Base-by-base conservation (phyloP, 1,140 invertebrate genomes). In the Macrobrachium rosenbergii region DNA sequence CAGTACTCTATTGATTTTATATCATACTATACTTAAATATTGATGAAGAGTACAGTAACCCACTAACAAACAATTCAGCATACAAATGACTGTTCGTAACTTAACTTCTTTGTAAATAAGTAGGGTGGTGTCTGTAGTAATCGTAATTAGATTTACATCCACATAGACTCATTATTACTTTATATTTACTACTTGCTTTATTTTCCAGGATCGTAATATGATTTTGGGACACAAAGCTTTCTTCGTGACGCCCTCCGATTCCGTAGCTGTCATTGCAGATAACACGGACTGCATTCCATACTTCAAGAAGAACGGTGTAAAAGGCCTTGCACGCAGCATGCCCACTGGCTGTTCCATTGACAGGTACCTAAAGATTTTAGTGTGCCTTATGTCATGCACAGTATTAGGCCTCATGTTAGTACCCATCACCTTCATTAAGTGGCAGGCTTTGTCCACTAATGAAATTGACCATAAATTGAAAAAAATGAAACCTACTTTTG, bases 171-270 rank as follows among this genome's bases (percentile, higher is more conserved):
- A 76, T 78, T 28, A 79, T 60, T n/a, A 52, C 5, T 62, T 2
- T 37, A 17, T 5, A 0, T n/a, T 52, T 3, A 10, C 63, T n/a
- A 45, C 23, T 23, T 28, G 80, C 23, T 28, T 89, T 21, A 37
- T 88, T 87, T 90, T 91, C 75, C 89, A 94, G 94, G 98, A 99
- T 92, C 94, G 98, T 76, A 99, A 99, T 92, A 99, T 99, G 99
- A 97, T 99, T 90, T 94, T 99, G 59, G 99, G 99, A 5, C 95
- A 96, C 91, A 95, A 95, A 77, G 98, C 97, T n/a, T 99, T 99
- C 92, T 99, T 99, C 93, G 98, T 99, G 0, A 99, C 96, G 0
- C 99, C 99, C 2, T 98, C 97, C 87, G 99, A 99, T 92, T 99
- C 98, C 14, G 93, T 99, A 91, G 99, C 99, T 10, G 96, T 99